Evolutionary conservation across 2,888 invertebrate species (phyloP).

Genomic region (Iselma pallidipennis): DNA sequence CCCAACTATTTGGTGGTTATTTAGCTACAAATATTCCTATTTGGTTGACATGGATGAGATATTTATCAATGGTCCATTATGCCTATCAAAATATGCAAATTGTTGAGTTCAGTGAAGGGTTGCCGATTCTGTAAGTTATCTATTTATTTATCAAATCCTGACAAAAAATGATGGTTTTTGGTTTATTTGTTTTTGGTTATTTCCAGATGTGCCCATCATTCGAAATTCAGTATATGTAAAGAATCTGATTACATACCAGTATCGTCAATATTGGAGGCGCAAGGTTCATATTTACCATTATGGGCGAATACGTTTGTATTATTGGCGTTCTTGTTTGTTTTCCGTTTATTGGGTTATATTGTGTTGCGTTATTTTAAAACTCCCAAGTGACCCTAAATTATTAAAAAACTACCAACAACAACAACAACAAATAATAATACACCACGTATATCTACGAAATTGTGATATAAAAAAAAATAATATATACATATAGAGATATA

Average conservation of each 20-base stretch:
- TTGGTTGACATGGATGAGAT: conserved; percentile 75
- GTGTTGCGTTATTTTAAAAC: conserved; percentile 72
- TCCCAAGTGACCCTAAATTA: conserved; percentile 61
- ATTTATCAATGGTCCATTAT: conserved; percentile 77
- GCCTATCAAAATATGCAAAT: conserved; percentile 82
- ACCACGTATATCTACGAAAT: conserved; percentile 34
- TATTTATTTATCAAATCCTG: not conserved
- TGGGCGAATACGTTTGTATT: conserved; percentile 77
- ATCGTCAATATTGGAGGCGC: conserved; percentile 67
- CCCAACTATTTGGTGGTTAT: conserved; percentile 77
- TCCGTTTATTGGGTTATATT: conserved; percentile 72
- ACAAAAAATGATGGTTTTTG: not conserved
- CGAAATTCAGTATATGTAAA: conserved; percentile 67
- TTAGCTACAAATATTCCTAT: conserved; percentile 73
- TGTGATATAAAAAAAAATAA: conserved; percentile 42
- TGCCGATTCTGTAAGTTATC: conserved; percentile 67
- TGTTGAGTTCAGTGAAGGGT: conserved; percentile 73
- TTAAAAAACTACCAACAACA: too few relatives aligned
- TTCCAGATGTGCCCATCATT: conserved; percentile 69
- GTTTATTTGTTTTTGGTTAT: not conserved
- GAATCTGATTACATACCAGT: conserved; percentile 67
- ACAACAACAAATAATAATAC: not conserved
- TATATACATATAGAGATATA: conserved; percentile 23
- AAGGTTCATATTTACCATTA: conserved; percentile 67
- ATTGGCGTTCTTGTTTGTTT: conserved; percentile 70